A percentile compares a stretch with the other conserved stretches of the same genome.
Conservation (phyloP, 2,113 vertebrate genomes). For the Callaeas wilsoni region DNA sequence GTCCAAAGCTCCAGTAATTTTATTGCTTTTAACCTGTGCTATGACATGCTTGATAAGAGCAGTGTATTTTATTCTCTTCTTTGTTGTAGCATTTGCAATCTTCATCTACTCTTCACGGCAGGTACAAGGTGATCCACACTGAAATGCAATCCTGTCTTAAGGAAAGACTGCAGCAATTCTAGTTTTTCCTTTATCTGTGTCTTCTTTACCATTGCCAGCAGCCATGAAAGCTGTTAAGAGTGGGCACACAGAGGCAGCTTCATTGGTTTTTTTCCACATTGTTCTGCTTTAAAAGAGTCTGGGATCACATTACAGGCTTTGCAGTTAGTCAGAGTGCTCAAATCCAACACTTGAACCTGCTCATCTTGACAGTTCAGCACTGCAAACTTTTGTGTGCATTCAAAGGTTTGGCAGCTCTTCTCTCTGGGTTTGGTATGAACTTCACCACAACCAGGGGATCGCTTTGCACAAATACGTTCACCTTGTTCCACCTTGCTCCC, state of each 20-base stretch:
- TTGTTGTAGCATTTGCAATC: not conserved
- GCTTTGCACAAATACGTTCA: not conserved
- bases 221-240: not conserved
- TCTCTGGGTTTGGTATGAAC: not conserved
- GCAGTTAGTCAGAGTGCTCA: not conserved
- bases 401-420: not conserved
- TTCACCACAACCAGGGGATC: not conserved
- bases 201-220: not conserved
- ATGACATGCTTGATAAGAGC: not conserved
- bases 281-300: not conserved
- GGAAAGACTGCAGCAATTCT: not conserved
- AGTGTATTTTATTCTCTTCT: not conserved
- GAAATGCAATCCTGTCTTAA: not conserved
- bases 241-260: not conserved
- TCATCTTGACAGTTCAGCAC: not conserved
- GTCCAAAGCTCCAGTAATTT: not conserved
- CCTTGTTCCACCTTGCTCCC: not conserved
- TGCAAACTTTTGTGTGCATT: not conserved
- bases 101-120: not conserved
- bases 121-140: not conserved
- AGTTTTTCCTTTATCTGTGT: not conserved
- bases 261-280: not conserved
- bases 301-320: not conserved
- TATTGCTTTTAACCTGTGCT: not conserved
- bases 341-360: not conserved